phyloP scores from a whole-genome alignment of 2,113 vertebrate genomes.

The Cygnus atratus region DNA sequence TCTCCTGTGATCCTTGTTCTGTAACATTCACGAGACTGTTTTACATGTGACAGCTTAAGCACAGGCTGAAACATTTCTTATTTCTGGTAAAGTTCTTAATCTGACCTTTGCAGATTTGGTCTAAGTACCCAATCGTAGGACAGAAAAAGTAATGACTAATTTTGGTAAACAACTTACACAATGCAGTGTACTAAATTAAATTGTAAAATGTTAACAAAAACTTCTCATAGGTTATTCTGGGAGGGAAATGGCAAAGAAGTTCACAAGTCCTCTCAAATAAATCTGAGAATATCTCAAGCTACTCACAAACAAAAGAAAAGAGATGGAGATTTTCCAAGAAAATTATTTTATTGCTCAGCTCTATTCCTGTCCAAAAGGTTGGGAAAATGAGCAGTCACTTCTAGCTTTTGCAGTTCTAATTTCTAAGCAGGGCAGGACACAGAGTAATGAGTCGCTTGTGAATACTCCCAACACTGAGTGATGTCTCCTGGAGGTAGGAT shows the following conservation, averaged over 20 bases:
- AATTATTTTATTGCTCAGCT: not conserved
- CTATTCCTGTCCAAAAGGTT: not conserved
- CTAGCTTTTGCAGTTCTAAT: not conserved
- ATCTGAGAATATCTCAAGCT: not conserved
- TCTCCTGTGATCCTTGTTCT: not conserved
- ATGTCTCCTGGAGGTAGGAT: not conserved
- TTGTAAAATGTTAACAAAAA: not conserved
- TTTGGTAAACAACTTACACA: not conserved
- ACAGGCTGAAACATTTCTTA: not conserved
- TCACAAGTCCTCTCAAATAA: conserved; percentile 2
- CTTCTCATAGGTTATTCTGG: not conserved
- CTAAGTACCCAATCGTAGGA: not conserved
- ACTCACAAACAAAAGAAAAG: not conserved
- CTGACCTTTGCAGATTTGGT: not conserved
- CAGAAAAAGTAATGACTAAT: not conserved
- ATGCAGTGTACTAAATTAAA: not conserved
- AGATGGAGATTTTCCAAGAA: not conserved
- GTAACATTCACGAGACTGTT: not conserved
- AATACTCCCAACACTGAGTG: not conserved
- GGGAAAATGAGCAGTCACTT: not conserved
- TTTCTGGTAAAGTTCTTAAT: not conserved
- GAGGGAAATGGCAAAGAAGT: not conserved
- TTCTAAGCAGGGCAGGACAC: not conserved
- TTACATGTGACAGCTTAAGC: not conserved
- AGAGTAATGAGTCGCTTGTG: not conserved